Percentiles rank a stretch among this genome's conserved stretches.
Evolutionary conservation across 2,113 vertebrate species (phyloP).

Genomic region (Lathamus discolor): DNA sequence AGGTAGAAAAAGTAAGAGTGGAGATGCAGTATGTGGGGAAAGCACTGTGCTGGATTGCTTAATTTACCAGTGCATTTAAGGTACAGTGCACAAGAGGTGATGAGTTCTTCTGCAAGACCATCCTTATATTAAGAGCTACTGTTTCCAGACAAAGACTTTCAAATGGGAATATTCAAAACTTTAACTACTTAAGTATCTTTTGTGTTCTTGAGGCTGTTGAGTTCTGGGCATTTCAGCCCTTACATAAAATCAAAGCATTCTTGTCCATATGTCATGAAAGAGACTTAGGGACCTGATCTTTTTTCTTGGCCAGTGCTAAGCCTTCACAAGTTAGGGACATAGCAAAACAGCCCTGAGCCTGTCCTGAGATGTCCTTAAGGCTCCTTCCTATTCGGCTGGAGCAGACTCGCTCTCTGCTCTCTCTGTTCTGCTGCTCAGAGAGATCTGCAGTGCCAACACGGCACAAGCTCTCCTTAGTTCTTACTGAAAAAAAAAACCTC

Average conservation of each 20-base stretch:
- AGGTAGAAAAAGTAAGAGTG: background rate
- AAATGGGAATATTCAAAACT: background rate
- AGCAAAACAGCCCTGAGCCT: background rate
- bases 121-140: background rate
- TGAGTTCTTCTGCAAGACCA: background rate
- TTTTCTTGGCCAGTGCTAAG: accelerated
- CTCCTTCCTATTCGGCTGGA: background rate
- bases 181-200: background rate
- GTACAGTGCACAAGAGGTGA: background rate
- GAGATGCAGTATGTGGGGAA: background rate
- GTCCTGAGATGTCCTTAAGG: background rate
- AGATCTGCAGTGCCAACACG: background rate
- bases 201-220: background rate
- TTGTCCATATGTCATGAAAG: background rate
- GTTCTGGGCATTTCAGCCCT: background rate
- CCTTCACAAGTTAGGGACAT: background rate
- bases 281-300: background rate
- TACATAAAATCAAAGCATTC: background rate
- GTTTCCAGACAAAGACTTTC: background rate
- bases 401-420: background rate
- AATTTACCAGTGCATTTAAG: background rate
- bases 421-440: background rate
- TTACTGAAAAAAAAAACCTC: background rate
- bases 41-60: accelerated
- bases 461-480: background rate